Base-by-base conservation (phyloP, 2,888 invertebrate species). In the Micoletzkya japonica region DNA sequence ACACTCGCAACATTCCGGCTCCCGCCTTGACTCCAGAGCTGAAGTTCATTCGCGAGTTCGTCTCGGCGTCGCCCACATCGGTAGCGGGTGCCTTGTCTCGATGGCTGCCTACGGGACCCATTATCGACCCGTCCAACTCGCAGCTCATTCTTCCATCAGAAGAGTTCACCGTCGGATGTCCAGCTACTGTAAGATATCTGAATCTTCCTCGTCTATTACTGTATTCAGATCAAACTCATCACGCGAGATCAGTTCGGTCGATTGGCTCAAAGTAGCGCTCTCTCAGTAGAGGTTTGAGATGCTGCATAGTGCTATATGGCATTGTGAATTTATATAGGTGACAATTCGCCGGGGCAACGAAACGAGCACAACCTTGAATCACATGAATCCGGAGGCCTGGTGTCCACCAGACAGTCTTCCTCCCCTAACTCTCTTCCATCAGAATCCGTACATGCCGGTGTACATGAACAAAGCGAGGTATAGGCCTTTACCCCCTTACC, bases 171-270 rank as follows among this genome's bases (percentile, higher is more conserved):
- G 80, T 81, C 28, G 82, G 81, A 37, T 71, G 70, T 49, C 71
- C 78, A n/a, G 75, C 78, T 1, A 74, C 71, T 59, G 74, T 76
- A 57, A 17, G 44, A 24, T 54, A 7, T 17, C 54, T 14, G 54
- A n/a, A 10, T 14, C 30, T 10, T 59, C 26, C n/a, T n/a, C n/a
- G n/a, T n/a, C n/a, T n/a, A 30, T 14, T 17, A 32, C 59, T 59
- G 59, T 32, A 59, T 50, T 0, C 90, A 92, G 75, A 89, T 95
- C 72, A 91, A 92, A 2, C 89, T 93, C 3, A 88, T 91, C 74
- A 92, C 92, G 64, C 90, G 92, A 76, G 95, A 97, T 87, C 96
- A 97, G 87, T 94, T 95, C 86, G 92, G 93, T 0, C 92, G 94
- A 82, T 88, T 91, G 20, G 95, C 95, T 2, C 89, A 91, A 77